Evolutionary conservation across 2,888 invertebrate genomes (phyloP).

Genomic region (Stenichneumon culpator): DNA sequence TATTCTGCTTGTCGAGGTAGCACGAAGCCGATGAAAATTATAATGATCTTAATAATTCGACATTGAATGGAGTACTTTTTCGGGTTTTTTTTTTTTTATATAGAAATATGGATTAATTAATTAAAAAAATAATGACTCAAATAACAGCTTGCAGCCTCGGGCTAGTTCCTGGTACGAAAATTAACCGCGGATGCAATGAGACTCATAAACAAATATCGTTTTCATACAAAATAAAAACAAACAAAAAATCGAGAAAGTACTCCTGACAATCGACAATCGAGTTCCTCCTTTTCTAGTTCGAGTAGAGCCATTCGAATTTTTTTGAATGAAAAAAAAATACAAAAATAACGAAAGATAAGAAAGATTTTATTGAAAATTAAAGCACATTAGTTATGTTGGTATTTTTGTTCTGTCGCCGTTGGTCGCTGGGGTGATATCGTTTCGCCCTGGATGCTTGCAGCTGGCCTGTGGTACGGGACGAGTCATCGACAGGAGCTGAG

Average conservation of each 20-base stretch:
- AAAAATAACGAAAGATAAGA: background rate
- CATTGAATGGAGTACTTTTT: conserved; percentile 62
- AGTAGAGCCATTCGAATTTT: conserved; percentile 41
- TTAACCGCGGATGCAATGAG: background rate
- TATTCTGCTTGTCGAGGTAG: conserved; percentile 63
- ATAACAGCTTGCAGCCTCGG: background rate
- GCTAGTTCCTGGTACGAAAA: background rate
- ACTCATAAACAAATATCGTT: background rate
- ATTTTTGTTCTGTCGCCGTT: conserved; percentile 59
- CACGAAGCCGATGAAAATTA: conserved; percentile 53
- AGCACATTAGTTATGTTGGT: conserved; percentile 37
- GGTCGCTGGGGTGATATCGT: conserved; percentile 68
- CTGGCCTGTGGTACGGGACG: conserved; percentile 71
- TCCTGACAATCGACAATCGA: conserved; percentile 53
- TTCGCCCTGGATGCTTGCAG: conserved; percentile 78
- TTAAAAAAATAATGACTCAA: background rate
- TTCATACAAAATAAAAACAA: conserved; percentile 33
- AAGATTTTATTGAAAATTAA: background rate
- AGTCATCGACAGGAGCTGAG: conserved; percentile 59
- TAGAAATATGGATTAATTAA: conserved; percentile 7
- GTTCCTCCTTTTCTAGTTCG: conserved; percentile 63
- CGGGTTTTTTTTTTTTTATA: conserved; percentile 16
- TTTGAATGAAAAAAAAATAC: background rate
- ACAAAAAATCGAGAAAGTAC: conserved; percentile 70
- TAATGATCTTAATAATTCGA: conserved; percentile 11